Evolutionary conservation across 2,888 invertebrate species (phyloP), one percentile per base, ranked within the genome.

Genomic region (Metalampra italica): DNA sequence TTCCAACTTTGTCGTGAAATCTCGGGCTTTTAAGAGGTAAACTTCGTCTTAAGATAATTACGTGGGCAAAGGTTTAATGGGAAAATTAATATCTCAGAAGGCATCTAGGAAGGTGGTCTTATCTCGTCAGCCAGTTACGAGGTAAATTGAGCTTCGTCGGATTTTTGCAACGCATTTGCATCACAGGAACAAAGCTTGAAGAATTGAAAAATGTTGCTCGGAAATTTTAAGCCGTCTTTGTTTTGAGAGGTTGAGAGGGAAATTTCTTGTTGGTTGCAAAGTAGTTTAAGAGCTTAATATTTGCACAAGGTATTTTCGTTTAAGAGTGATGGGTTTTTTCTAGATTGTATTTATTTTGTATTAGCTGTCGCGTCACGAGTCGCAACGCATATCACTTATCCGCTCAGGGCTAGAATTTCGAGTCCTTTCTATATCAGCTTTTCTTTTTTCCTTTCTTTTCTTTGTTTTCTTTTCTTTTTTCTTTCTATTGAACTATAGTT

Each of bases 41-140:
- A 57, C 48, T 58, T 60, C 41, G 47, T 45, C 49, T 46, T 22
- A 52, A 54, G 59, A 56, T 55, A 58, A 57, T 60, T 56, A 54
- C 54, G 47, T 43, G 52, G 52, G 47, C 40, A 44, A 41, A 47
- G 44, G 53, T 29, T 49, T 54, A 55, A 58, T 56, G 52, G 51
- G 53, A 40, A 51, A 51, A 49, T 54, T 52, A 53, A 52, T 52
- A 53, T 44, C 47, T 45, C 29, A 38, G 32, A 44, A 46, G 34
- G 34, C 22, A 49, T 38, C 44, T 29, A 41, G 53, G 9, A 14
- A 12, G 7, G 22, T 1, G 36, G 12, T 22, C 14, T 40, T 32
- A 46, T 40, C 40, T 29, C 29, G 7, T n/a, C n/a, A 36, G 9
- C 39, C 29, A 30, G 46, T 46, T 42, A 42, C 22, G 14, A 29